Percentiles rank a stretch among this genome's conserved stretches.
Evolutionary conservation across 92 coral and sea anemone genomes (phyloP).

Genomic region (Palythoa caribaeorum): DNA sequence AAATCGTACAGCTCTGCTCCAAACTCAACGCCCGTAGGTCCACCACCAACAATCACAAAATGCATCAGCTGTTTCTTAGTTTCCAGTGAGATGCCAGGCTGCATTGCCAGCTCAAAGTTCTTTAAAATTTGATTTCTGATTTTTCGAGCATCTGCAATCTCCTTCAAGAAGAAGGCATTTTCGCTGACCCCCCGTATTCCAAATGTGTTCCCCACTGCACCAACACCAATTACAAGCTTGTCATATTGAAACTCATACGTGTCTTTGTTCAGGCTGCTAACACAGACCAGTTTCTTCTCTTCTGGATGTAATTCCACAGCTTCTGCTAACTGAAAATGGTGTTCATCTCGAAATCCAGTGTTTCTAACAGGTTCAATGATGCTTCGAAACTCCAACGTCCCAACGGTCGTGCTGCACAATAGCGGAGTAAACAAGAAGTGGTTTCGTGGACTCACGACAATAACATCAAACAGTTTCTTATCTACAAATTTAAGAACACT

Average conservation of each 20-base stretch:
- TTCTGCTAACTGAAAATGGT: constrained; percentile 95
- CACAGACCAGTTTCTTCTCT: constrained; percentile 69
- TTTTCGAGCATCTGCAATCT: constrained; percentile 95
- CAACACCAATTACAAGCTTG: constrained; percentile 95
- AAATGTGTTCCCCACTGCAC: constrained; percentile 94
- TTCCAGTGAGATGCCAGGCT: constrained; percentile 83
- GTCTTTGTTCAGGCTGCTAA: constrained; percentile 83
- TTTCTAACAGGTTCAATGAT: constrained; percentile 96
- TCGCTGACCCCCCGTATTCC: constrained; percentile 95
- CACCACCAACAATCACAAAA: constrained; percentile 98
- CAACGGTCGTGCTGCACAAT: constrained; percentile 95
- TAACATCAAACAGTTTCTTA: constrained; percentile 92
- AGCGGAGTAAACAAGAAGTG: constrained; percentile 96
- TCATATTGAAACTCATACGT: constrained; percentile 77
- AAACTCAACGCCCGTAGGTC: constrained; percentile 98
- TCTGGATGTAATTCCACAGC: constrained; percentile 77
- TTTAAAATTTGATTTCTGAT: constrained; percentile 94
- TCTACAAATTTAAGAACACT: constrained; percentile 90
- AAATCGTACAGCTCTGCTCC: constrained; percentile 99
- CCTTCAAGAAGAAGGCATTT: constrained; percentile 93
- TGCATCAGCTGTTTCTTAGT: constrained; percentile 88
- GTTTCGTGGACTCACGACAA: constrained; percentile 95
- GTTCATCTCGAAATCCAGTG: constrained; percentile 97
- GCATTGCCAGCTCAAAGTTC: constrained; percentile 97
- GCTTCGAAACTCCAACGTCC: constrained; percentile 97